Percentiles rank a stretch among this genome's conserved stretches.
phyloP scores from a whole-genome alignment of 2,888 invertebrate species.

The Aquatica leii region DNA sequence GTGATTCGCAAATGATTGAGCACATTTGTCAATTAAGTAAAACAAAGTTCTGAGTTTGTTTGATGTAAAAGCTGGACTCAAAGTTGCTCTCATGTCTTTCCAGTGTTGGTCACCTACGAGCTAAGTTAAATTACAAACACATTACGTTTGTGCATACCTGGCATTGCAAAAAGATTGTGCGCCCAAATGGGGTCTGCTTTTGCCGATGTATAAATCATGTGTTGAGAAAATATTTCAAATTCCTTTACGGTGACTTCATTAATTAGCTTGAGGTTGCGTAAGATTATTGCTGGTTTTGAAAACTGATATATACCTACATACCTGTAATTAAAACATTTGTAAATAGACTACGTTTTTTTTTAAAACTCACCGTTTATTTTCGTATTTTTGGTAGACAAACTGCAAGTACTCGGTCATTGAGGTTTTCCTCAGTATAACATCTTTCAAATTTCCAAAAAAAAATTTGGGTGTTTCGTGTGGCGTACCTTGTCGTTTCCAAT shows the following conservation, averaged over 20 bases:
- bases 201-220: not conserved
- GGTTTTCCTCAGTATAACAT: not conserved
- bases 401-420: conserved; percentile 6
- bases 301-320: conserved; percentile 7
- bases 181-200: conserved; percentile 7
- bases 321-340: not conserved
- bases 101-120: conserved; percentile 23
- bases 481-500: conserved; percentile 19
- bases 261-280: not conserved
- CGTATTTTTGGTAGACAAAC: not conserved
- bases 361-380: not conserved
- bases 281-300: conserved; percentile 4
- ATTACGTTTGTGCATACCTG: not conserved
- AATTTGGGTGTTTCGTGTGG: conserved; percentile 27
- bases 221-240: conserved; percentile 6
- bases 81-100: conserved; percentile 28
- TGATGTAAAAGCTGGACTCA: conserved; percentile 35
- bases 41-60: conserved; percentile 31
- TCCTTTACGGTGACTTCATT: not conserved
- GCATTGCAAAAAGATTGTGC: conserved; percentile 11
- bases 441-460: conserved; percentile 25
- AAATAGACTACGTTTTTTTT: not conserved
- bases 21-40: conserved; percentile 30
- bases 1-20: conserved; percentile 42
- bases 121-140: too few species aligned